Evolutionary conservation across 2,797 vertebrate genomes (phyloP), one percentile per base, ranked within the genome.

Genomic region (Platalea minor): DNA sequence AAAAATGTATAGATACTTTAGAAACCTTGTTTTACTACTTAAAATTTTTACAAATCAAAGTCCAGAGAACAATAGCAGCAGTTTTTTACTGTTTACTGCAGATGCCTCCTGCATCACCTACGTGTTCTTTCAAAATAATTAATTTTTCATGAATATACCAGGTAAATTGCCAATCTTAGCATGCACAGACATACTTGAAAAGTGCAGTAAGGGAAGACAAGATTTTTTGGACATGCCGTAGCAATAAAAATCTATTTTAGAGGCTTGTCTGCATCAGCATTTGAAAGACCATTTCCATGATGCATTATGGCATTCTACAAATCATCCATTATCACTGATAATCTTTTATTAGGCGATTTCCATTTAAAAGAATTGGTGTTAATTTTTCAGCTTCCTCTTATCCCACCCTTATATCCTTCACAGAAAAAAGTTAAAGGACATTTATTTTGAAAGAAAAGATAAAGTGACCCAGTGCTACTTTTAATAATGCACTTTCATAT

Each of bases 401-500:
- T 56, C 24, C 13, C 4, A 25, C 43, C 9, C 35, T 48, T 70
- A n/a, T 17, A 65, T 31, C 35, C 37, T 80, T 89, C 79, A 88
- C 33, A 54, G 33, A 68, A 93, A 67, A 89, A 74, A 80, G 24
- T 63, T 86, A 64, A 92, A 95, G 60, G 48, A 57, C 60, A 33
- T 77, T 75, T 92, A 79, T 92, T 92, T 85, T 91, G 63, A 92
- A 92, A 85, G 10, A 90, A 79, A 93, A 83, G 41, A 89, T 81
- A 50, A 88, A 87, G 31, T 64, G 63, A 69, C 26, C 15, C 21
- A 80, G 48, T 81, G 51, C 11, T 79, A 67, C 57, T 60, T 79
- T 78, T 43, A 93, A 59, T 53, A 82, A 79, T 10, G 2, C 5
- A 37, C 10, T 81, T 86, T 46, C 37, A 37, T 65, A 76, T 56